Conservation (phyloP, 2,797 vertebrate species). For the Danio albolineatus region DNA sequence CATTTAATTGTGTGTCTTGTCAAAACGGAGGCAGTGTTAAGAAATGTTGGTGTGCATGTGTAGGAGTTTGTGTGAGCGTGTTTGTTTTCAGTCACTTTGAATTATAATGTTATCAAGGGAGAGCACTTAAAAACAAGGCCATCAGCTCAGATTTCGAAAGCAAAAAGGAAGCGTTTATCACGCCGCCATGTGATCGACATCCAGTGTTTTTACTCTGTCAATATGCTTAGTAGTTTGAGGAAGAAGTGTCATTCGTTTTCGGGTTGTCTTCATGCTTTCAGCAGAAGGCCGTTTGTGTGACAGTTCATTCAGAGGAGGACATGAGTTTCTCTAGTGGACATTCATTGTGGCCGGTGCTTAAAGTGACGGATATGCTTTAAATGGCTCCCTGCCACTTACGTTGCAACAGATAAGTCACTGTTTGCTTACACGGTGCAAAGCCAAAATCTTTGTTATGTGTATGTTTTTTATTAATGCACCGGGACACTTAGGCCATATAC, state of each 20-base stretch:
- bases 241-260: constrained; percentile 30
- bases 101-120: constrained; percentile 52
- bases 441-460: constrained; percentile 14
- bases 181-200: constrained; percentile 36
- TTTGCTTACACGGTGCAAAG: not conserved
- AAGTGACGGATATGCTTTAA: constrained; percentile 26
- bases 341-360: constrained; percentile 14
- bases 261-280: constrained; percentile 19
- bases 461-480: not conserved
- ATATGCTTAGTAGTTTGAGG: constrained; percentile 45
- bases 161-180: constrained; percentile 50
- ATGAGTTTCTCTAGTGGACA: constrained; percentile 37
- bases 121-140: constrained; percentile 53
- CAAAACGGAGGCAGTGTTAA: constrained; percentile 55
- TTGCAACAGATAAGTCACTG: not conserved
- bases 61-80: constrained; percentile 23
- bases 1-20: constrained; percentile 55
- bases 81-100: constrained; percentile 52
- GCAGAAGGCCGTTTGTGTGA: constrained; percentile 34
- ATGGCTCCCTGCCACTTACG: constrained; percentile 1
- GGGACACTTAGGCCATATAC: not conserved
- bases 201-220: constrained; percentile 42
- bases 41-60: constrained; percentile 34
- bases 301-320: constrained; percentile 22
- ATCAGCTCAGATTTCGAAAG: constrained; percentile 43